Conservation (phyloP, 2,888 invertebrate species). For the Diarsia dahlii region DNA sequence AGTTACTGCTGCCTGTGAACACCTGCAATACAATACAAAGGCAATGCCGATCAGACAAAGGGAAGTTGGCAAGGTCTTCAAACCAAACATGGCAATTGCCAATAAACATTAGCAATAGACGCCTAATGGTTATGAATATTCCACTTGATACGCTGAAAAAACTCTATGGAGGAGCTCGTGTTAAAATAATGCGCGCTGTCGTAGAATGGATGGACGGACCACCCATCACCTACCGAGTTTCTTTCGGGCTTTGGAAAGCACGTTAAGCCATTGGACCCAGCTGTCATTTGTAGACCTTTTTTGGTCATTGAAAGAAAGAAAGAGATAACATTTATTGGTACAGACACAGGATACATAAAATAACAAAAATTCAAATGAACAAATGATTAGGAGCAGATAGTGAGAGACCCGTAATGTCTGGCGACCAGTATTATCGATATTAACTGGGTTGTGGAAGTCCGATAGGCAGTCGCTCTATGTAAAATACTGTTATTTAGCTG, state of each 20-base stretch:
- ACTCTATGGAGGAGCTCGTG: no score
- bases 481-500: not conserved
- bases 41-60: slow-evolving; percentile 5
- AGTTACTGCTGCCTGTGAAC: not conserved
- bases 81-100: no score
- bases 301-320: not conserved
- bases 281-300: not conserved
- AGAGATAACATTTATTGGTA: no score
- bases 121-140: not conserved
- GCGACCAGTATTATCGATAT: not conserved
- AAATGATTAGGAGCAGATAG: not conserved
- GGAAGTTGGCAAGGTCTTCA: slow-evolving; percentile 1
- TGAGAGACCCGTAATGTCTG: not conserved
- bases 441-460: not conserved
- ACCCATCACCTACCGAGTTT: no score
- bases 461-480: no score
- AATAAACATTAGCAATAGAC: not conserved
- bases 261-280: not conserved
- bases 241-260: no score
- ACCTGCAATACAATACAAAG: not conserved
- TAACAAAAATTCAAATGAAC: no score
- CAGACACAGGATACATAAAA: no score
- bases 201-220: not conserved
- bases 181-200: not conserved
- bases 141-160: not conserved